A percentile compares a stretch with the other conserved stretches of the same genome.
Evolutionary conservation across 2,888 invertebrate species (phyloP).

Genomic region (Lymantria monacha): DNA sequence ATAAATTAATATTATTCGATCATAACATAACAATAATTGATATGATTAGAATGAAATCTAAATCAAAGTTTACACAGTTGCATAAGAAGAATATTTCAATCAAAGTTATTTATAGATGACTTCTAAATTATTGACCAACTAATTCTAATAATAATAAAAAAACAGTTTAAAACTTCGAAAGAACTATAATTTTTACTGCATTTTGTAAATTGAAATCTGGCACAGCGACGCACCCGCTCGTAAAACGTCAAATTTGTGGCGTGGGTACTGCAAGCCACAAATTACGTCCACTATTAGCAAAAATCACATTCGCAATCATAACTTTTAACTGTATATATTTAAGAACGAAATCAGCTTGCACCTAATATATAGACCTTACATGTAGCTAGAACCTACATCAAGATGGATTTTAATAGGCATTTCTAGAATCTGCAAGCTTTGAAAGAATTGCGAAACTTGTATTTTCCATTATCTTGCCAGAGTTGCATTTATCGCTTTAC

Average conservation of each 20-base stretch:
- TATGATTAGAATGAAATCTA: too few species aligned
- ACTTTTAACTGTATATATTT: slow-evolving; percentile 5
- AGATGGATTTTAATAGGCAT: slow-evolving; percentile 30
- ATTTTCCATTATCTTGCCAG: slow-evolving; percentile 9
- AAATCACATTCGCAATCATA: slow-evolving; percentile 13
- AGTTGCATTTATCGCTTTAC: not conserved
- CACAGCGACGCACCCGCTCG: slow-evolving; percentile 25
- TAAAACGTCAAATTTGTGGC: slow-evolving; percentile 27
- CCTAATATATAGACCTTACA: not conserved
- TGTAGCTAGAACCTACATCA: slow-evolving; percentile 7
- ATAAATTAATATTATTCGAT: too few species aligned
- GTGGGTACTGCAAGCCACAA: slow-evolving; percentile 18
- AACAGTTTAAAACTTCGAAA: not conserved
- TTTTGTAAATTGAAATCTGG: slow-evolving; percentile 25
- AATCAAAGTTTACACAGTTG: too few species aligned
- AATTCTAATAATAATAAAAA: too few species aligned
- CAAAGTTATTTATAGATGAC: too few species aligned
- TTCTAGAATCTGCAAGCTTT: slow-evolving; percentile 13
- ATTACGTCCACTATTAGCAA: slow-evolving; percentile 9
- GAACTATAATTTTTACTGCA: slow-evolving; percentile 15
- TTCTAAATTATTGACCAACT: too few species aligned
- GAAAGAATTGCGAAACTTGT: slow-evolving; percentile 16
- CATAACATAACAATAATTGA: too few species aligned
- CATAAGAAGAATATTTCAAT: too few species aligned
- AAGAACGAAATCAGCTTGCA: slow-evolving; percentile 11